A percentile compares a stretch with the other conserved stretches of the same genome.
phyloP scores from a whole-genome alignment of 2,797 vertebrate species.

The Erpetoichthys calabaricus region DNA sequence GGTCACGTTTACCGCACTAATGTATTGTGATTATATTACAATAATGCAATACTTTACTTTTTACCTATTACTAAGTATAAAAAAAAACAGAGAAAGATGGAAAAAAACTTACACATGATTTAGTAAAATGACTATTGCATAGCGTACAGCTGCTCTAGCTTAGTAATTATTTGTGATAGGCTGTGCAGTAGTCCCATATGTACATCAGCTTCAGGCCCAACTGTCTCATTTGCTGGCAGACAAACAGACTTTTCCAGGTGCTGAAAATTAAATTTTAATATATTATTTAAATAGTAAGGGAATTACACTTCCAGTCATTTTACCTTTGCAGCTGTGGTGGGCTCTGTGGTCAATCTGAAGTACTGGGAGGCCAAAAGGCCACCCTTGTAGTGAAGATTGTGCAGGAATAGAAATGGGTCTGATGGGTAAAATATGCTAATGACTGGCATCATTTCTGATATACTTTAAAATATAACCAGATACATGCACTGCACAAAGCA shows the following conservation, averaged over 20 bases:
- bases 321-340: constrained; percentile 48
- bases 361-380: constrained; percentile 26
- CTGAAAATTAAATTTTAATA: constrained; percentile 79
- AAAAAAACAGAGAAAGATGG: not conserved
- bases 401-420: constrained; percentile 20
- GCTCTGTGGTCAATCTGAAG: constrained; percentile 20
- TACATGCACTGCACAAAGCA: too few species aligned
- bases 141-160: constrained; percentile 45
- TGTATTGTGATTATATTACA: not conserved
- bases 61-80: not conserved
- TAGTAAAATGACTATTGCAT: constrained; percentile 34
- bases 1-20: not conserved
- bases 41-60: not conserved
- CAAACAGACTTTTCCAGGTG: constrained; percentile 64
- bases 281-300: constrained; percentile 80
- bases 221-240: constrained; percentile 55
- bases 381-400: constrained; percentile 8
- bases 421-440: constrained; percentile 19
- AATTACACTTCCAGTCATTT: constrained; percentile 55
- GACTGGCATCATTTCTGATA: constrained; percentile 15
- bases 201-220: constrained; percentile 49
- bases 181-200: constrained; percentile 53
- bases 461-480: constrained; percentile 24
- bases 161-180: constrained; percentile 63
- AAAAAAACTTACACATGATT: constrained; percentile 22